Conservation (phyloP, 1,140 invertebrate genomes). For the Drosophila lini region DNA sequence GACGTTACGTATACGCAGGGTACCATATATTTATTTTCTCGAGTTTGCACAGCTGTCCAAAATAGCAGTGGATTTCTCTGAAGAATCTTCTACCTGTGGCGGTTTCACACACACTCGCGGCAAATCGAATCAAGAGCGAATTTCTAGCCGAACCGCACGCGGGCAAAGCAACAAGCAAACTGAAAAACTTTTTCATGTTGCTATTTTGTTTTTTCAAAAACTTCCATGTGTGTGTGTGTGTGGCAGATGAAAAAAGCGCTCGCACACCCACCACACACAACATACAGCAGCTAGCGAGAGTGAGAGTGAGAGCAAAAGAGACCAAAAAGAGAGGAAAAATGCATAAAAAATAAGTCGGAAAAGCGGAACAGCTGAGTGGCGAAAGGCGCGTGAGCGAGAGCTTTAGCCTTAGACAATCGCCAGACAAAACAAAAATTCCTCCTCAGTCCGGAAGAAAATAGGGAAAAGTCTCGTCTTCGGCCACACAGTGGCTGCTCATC, state of each 20-base stretch:
- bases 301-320: slow-evolving; percentile 7
- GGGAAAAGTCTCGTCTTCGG: slow-evolving; percentile 33
- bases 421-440: slow-evolving; percentile 44
- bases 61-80: slow-evolving; percentile 57
- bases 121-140: slow-evolving; percentile 1
- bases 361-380: slow-evolving; percentile 43
- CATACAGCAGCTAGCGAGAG: slow-evolving; percentile 8
- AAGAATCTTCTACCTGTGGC: slow-evolving; percentile 72
- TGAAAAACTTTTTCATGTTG: slow-evolving; percentile 81
- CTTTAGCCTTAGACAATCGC: slow-evolving; percentile 66
- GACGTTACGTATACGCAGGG: slow-evolving; percentile 68
- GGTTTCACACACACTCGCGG: slow-evolving; percentile 16
- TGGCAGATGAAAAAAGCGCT: slow-evolving; percentile 71
- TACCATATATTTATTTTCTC: slow-evolving; percentile 34
- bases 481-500: slow-evolving; percentile 61
- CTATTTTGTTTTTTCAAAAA: slow-evolving; percentile 76
- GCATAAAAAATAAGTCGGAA: slow-evolving; percentile 64
- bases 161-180: slow-evolving; percentile 81
- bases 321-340: slow-evolving; percentile 5
- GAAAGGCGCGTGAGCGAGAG: slow-evolving; percentile 64
- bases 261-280: slow-evolving; percentile 22
- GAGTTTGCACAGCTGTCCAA: slow-evolving; percentile 68
- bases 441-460: slow-evolving; percentile 57
- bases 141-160: slow-evolving; percentile 70
- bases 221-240: slow-evolving; percentile 23